Base-by-base conservation (phyloP, 2,797 vertebrate genomes). In the Sphenodon punctatus region DNA sequence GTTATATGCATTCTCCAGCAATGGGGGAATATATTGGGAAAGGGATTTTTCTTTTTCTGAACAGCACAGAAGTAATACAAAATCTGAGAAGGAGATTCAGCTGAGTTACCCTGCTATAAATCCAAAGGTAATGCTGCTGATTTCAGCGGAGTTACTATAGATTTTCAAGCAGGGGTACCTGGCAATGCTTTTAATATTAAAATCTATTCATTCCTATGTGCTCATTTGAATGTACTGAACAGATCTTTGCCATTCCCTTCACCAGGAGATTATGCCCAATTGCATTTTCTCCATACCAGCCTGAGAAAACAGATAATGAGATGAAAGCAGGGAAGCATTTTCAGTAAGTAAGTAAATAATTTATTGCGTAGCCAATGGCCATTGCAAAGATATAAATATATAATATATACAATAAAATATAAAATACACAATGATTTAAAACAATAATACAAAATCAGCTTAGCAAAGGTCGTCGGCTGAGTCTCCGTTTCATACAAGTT, bases 101-200 rank as follows among this genome's bases (percentile, higher is more conserved):
- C 20, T 27, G 13, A 4, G 65, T 78, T 77, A 86, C 45, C 4
- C 10, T 71, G 43, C 17, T 49, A 45, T 55, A 73, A 87, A 79
- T 82, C 23, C 32, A 32, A 12, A 39, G 38, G 10, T 20, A 88
- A 78, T 75, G 36, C 12, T 36, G 53, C 32, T 74, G 53, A 69
- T 42, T 74, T 79, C 48, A 77, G 84, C 66, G 14, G 63, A 42
- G 51, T 80, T 43, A 67, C 67, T 92, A 65, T 76, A 58, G 45
- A 64, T 89, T 82, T 90, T 73, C 80, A 88, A 59, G 83, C 80
- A 76, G 63, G 84, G 88, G 86, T 36, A 6, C 87, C 78, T 88
- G 81, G 27, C 58, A 48, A 36, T 43, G 39, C 61, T 49, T 79
- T 87, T 84, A 82, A 84, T 86, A 87, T 77, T 82, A 79, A 82